Evolutionary conservation across 2,888 invertebrate genomes (phyloP), one percentile per base, ranked within the genome.

Genomic region (Acleris emargana): DNA sequence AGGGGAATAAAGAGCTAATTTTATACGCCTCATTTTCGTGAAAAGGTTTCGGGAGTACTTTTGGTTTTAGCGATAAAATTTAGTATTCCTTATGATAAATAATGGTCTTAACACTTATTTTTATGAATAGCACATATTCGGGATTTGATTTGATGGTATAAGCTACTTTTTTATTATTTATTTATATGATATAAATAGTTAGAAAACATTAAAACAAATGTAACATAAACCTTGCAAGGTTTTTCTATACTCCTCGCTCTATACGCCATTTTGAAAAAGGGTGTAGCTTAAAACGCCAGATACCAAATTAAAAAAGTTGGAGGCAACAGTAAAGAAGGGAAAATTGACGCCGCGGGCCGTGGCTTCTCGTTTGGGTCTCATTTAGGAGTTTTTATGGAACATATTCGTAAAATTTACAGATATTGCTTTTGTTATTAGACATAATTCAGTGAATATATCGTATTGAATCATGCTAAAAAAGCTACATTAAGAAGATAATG

Each of bases 271-370:
- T 28, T 5, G 20, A 57, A 51, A 38, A 52, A 38, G 17, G 18
- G 20, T 58, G 13, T 63, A 38, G 22, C 22, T 22, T 54, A 25
- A 16, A 38, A 58, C 58, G 52, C 17, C 38, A 13, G 38, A 38
- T 13, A 13, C 38, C 16, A 52, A 45, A 64, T 64, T 64, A 53
- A 58, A 63, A 63, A 63, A 58, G 63, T 54, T 54, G 28, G 18
- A 17, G 28, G 54, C 42, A 22, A 58, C 58, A 47, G 45, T 45
- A 28, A 28, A 51, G 45, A 32, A 22, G 22, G 38, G 18, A 20
- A 11, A 63, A 63, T 38, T 4, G 63, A 47, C 47, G 20, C 52
- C 16, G 38, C 7, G 63, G 63, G 52, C 63, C 20, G 28, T 63
- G 45, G 16, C n/a, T 58, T 51, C 52, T 58, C 45, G 51, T 63